Base-by-base conservation (phyloP, 2,113 vertebrate genomes). In the Mungos mungo region DNA sequence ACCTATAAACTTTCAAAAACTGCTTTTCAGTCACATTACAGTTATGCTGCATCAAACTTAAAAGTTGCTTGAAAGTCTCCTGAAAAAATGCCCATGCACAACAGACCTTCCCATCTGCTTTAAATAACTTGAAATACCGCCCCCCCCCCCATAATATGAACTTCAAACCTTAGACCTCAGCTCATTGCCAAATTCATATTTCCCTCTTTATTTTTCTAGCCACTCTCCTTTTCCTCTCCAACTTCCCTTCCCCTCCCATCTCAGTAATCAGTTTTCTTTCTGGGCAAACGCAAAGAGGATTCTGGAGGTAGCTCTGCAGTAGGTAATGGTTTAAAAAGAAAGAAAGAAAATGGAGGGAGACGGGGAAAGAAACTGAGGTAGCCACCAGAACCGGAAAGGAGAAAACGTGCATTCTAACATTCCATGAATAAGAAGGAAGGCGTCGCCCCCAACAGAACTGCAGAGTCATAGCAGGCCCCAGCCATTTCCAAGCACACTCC, bases 381-480 rank as follows among this genome's bases (percentile, higher is more conserved):
- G 96, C 66, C 69, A 50, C 47, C 84, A 88, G 80, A 57, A 60
- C 82, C 69, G 79, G 92, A 93, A 88, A 93, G 83, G 60, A 96
- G 93, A 94, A 96, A 95, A 69, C 71, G 79, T 94, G 96, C 95
- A 84, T 83, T 27, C 93, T 74, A 97, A 95, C 95, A 96, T 92
- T 89, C 79, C 96, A 25, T 92, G 95, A 88, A 90, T 90, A 76
- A 94, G 97, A 90, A 95, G 97, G 96, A 97, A 98, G 98, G 98
- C 98, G 96, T 98, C 98, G 98, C 98, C 98, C 96, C 95, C 93
- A 97, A 89, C 95, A 99, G 98, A 99, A 99, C 79, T 99, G 99
- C 99, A 99, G 96, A 98, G 99, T 99, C 99, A 99, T 98, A 98
- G 97, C 98, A 98, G 98, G 98, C 97, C 98, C 96, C 96, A 94